Conservation (phyloP, 2,113 vertebrate genomes). For the Hyla sarda region DNA sequence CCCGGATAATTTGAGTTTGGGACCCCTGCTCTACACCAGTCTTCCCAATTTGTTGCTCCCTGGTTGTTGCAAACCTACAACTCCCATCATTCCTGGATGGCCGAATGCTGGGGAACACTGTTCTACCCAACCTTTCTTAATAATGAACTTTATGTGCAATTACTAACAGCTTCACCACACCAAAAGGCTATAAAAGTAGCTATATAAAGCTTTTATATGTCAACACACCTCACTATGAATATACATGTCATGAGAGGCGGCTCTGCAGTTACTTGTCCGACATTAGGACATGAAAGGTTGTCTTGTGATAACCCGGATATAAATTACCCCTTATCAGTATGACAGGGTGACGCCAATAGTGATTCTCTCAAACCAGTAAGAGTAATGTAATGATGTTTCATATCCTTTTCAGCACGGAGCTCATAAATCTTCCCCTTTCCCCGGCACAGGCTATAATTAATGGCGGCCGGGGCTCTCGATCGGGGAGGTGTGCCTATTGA, state of each 20-base stretch:
- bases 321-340: slow-evolving; percentile 26
- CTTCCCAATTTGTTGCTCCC: too few species aligned
- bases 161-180: slow-evolving; percentile 66
- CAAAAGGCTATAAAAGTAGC: slow-evolving; percentile 63
- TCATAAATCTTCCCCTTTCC: slow-evolving; percentile 30
- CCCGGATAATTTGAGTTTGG: too few species aligned
- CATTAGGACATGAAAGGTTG: not conserved
- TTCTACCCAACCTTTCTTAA: not conserved
- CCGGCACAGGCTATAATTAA: slow-evolving; percentile 40
- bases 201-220: slow-evolving; percentile 50
- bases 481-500: slow-evolving; percentile 39
- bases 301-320: not conserved
- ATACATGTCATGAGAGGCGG: slow-evolving; percentile 47
- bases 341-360: slow-evolving; percentile 23
- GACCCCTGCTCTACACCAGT: too few species aligned
- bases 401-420: not conserved
- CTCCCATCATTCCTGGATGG: too few species aligned
- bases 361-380: not conserved
- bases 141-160: slow-evolving; percentile 56
- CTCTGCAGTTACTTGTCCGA: slow-evolving; percentile 26
- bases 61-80: too few species aligned
- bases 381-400: slow-evolving; percentile 15
- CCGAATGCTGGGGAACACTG: too few species aligned
- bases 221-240: slow-evolving; percentile 56
- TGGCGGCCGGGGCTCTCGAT: not conserved